Percentiles rank a stretch among this genome's conserved stretches.
These are phyloP conservation scores for Caretta caretta DNA, from an alignment of 2,113 vertebrate genomes.

Conservation along the genomic window DNA sequence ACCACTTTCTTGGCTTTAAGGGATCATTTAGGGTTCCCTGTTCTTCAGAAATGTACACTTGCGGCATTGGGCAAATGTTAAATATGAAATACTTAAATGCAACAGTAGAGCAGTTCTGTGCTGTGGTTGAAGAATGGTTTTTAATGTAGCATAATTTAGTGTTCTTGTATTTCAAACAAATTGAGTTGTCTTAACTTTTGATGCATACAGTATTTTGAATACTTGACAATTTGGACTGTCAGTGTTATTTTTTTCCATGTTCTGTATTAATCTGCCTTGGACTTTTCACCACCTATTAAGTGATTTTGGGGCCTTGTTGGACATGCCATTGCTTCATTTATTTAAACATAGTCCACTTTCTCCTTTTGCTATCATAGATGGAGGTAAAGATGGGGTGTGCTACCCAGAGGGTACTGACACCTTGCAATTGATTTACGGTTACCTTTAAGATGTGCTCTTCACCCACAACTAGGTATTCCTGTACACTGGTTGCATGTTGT, in stretches of 20 bases:
- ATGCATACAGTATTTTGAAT: constrained; percentile 66
- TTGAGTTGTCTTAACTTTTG: constrained; percentile 75
- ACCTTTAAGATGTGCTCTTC: not conserved
- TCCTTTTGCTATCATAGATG: not conserved
- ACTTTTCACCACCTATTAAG: not conserved
- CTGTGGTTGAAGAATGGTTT: constrained; percentile 40
- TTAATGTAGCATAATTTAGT: constrained; percentile 60
- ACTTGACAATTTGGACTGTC: constrained; percentile 57
- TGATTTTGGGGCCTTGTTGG: constrained; percentile 34
- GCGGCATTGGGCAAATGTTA: not conserved
- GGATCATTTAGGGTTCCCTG: not conserved
- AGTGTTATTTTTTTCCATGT: constrained; percentile 42
- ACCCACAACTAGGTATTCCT: not conserved
- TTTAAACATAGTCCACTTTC: not conserved
- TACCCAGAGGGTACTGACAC: not conserved
- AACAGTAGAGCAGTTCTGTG: constrained; percentile 46
- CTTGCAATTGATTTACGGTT: not conserved
- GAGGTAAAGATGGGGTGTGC: not conserved
- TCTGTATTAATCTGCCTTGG: constrained; percentile 43
- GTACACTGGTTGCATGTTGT: constrained; percentile 4
- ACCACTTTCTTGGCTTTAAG: constrained; percentile 20
- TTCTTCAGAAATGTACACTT: not conserved
- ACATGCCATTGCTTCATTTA: constrained; percentile 68
- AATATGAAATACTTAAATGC: constrained; percentile 31
- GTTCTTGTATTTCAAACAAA: constrained; percentile 51